Conservation (phyloP, 1,140 invertebrate species). For the Drosophila mauritiana region DNA sequence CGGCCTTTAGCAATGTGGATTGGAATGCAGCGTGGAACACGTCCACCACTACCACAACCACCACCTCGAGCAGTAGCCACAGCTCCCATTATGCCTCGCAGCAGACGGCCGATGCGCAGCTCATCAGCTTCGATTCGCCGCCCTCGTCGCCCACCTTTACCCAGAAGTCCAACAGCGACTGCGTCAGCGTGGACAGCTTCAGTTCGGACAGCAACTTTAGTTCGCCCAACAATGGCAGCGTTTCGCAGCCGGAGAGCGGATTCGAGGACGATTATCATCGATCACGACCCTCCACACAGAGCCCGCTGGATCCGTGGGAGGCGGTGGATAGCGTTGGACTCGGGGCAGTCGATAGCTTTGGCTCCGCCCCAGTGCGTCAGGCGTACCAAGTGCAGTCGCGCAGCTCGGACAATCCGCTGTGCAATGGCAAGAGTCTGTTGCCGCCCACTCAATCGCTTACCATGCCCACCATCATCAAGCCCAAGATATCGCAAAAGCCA, state of each 20-base stretch:
- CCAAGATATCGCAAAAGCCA: conserved; percentile 78
- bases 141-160: conserved; percentile 90
- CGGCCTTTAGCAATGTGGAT: conserved; percentile 39
- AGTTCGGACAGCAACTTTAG: conserved; percentile 88
- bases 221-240: conserved; percentile 87
- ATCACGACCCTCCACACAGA: conserved; percentile 84
- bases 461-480: conserved; percentile 89
- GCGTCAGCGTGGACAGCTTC: conserved; percentile 90
- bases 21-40: conserved; percentile 78
- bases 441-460: conserved; percentile 82
- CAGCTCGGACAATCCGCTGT: conserved; percentile 82
- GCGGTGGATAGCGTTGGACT: conserved; percentile 84
- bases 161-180: conserved; percentile 90
- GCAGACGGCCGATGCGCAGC: conserved; percentile 73
- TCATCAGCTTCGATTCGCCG: conserved; percentile 88
- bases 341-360: conserved; percentile 55
- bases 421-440: conserved; percentile 84
- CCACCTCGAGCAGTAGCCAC: conserved; percentile 19
- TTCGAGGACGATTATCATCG: conserved; percentile 91
- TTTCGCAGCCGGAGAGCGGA: conserved; percentile 90
- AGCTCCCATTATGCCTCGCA: conserved; percentile 22
- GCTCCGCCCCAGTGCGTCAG: conserved; percentile 74
- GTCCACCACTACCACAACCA: conserved; percentile 35
- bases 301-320: conserved; percentile 85
- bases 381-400: conserved; percentile 62